A percentile compares a stretch with the other conserved stretches of the same genome.
Conservation (phyloP, 2,797 vertebrate species). For the Enteromius afrohamiltoni region DNA sequence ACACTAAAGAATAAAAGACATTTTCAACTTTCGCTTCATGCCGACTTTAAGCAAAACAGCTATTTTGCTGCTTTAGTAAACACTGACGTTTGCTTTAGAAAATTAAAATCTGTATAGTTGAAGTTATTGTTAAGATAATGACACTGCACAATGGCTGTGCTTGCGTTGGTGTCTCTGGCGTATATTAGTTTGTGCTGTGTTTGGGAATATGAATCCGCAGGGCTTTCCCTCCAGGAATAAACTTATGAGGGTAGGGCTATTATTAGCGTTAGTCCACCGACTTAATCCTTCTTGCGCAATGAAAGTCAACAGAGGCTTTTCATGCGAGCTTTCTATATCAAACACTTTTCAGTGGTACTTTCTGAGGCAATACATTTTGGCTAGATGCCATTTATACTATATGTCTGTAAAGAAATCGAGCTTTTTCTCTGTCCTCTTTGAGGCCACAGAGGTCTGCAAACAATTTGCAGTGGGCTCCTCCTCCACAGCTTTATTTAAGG, state of each 20-base stretch:
- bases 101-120: not conserved
- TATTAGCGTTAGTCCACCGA: constrained; percentile 38
- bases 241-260: constrained; percentile 30
- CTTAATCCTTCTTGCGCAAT: constrained; percentile 2
- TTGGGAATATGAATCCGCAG: constrained; percentile 65
- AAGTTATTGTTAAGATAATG: not conserved
- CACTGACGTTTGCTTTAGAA: not conserved
- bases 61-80: not conserved
- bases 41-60: not conserved
- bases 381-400: not conserved
- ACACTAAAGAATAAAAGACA: too few species aligned
- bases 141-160: not conserved
- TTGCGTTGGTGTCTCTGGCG: not conserved
- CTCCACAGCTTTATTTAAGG: not conserved
- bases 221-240: constrained; percentile 34
- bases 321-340: not conserved
- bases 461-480: not conserved
- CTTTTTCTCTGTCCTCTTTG: not conserved
- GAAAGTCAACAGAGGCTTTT: constrained; percentile 10
- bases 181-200: constrained; percentile 22
- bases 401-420: not conserved
- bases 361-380: not conserved
- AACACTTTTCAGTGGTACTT: not conserved
- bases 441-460: not conserved
- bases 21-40: too few species aligned